Evolutionary conservation across 2,113 vertebrate species (phyloP).

Genomic region (Muntiacus muntjak): DNA sequence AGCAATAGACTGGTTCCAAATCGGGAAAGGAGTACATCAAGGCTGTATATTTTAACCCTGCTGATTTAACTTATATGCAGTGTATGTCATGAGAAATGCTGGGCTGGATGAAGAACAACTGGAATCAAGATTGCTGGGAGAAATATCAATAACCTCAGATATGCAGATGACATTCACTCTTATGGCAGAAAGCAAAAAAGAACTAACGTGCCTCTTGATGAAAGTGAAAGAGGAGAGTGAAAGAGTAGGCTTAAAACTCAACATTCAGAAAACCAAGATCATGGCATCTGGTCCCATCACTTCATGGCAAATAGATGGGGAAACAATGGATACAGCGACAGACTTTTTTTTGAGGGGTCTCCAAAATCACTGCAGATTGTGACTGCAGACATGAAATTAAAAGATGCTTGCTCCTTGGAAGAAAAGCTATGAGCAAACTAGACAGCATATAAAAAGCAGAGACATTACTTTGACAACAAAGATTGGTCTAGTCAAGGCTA

Average conservation of each 20-base stretch:
- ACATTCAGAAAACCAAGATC: background rate
- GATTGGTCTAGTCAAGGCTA: background rate
- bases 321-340: background rate
- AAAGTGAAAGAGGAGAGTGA: background rate
- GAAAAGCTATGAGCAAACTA: background rate
- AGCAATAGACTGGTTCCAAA: background rate
- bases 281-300: background rate
- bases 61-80: background rate
- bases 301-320: too few species aligned
- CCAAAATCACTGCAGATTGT: background rate
- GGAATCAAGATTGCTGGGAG: background rate
- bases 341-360: background rate
- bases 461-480: background rate
- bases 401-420: background rate
- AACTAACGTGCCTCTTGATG: background rate
- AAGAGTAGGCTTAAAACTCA: background rate
- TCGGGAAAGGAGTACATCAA: fast-evolving
- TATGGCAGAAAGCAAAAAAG: background rate
- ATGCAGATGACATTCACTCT: background rate
- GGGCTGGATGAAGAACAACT: background rate
- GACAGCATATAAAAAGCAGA: background rate
- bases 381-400: background rate
- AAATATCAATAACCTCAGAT: background rate
- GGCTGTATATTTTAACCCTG: background rate
- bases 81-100: background rate